phyloP scores from a whole-genome alignment of 2,797 vertebrate genomes.

The Chelidonichthys spinosus region DNA sequence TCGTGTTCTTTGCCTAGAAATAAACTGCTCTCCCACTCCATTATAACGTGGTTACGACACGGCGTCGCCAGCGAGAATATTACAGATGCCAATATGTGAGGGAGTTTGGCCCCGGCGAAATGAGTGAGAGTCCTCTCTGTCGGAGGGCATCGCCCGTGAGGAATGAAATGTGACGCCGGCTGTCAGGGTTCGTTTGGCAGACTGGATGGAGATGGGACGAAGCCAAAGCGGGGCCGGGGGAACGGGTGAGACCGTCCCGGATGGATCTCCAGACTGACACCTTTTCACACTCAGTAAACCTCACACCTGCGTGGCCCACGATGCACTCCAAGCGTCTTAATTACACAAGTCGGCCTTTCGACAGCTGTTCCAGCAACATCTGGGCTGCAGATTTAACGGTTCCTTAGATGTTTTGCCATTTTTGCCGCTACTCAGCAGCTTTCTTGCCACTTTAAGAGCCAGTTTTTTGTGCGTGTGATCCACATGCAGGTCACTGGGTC shows the following conservation, averaged over 20 bases:
- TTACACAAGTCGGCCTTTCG: not conserved
- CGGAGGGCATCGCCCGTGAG: slow-evolving; percentile 68
- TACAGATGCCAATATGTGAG: slow-evolving; percentile 50
- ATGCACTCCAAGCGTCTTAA: not conserved
- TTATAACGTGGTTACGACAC: slow-evolving; percentile 41
- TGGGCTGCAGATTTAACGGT: slow-evolving; percentile 11
- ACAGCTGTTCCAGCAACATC: slow-evolving; percentile 26
- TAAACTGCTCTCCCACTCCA: slow-evolving; percentile 24
- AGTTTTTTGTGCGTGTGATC: not conserved
- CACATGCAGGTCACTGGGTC: slow-evolving; percentile 66
- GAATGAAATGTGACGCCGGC: slow-evolving; percentile 75
- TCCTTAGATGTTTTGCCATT: not conserved
- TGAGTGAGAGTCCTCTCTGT: slow-evolving; percentile 70
- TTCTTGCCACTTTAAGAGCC: not conserved
- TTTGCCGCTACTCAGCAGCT: not conserved
- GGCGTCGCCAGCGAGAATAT: slow-evolving; percentile 27
- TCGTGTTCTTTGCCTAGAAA: slow-evolving; percentile 22
- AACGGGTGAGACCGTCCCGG: slow-evolving; percentile 7
- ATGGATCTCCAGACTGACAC: not conserved
- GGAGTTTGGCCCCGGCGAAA: not conserved
- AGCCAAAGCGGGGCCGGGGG: slow-evolving; percentile 32
- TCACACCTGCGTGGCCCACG: not conserved
- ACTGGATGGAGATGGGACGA: slow-evolving; percentile 42
- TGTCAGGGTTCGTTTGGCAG: slow-evolving; percentile 71
- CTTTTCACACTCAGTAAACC: slow-evolving; percentile 3